Conservation (phyloP, 1,140 invertebrate genomes). For the Glossosoma conforme region DNA sequence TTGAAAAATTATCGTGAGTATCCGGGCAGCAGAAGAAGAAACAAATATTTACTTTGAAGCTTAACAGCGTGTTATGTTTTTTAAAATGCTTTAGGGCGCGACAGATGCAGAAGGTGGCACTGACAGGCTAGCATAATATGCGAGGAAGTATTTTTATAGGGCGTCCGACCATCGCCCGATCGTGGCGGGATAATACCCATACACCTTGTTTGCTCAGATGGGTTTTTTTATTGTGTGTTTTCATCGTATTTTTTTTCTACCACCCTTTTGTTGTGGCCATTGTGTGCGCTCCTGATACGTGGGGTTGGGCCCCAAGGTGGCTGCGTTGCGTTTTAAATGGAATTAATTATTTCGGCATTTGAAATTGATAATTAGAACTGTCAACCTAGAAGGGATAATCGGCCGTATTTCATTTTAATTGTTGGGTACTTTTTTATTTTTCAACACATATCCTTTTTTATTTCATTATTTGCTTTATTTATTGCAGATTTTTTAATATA, state of each 20-base stretch:
- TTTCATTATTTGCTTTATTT: no score
- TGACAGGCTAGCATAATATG: conserved; percentile 10
- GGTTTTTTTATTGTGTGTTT: conserved; percentile 22
- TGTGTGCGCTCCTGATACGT: neutral
- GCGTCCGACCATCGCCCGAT: conserved; percentile 25
- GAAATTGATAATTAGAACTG: neutral
- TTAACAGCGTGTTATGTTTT: no score
- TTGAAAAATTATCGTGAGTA: no score
- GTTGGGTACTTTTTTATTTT: no score
- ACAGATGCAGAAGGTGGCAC: conserved; percentile 14
- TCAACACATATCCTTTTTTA: no score
- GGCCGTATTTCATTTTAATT: no score
- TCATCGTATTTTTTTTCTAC: conserved; percentile 14
- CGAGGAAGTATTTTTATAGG: conserved; percentile 21
- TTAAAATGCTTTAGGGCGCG: no score
- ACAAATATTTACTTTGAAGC: no score
- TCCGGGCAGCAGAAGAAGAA: no score
- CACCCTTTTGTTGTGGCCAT: conserved; percentile 7
- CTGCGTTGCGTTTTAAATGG: neutral
- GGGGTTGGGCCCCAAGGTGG: neutral
- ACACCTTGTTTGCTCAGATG: conserved; percentile 27
- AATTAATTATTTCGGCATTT: neutral
- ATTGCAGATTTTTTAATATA: no score
- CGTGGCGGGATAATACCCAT: conserved; percentile 23
- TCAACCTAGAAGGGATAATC: neutral